Base-by-base conservation (phyloP, 2,888 invertebrate species). In the Panzeria rudis region DNA sequence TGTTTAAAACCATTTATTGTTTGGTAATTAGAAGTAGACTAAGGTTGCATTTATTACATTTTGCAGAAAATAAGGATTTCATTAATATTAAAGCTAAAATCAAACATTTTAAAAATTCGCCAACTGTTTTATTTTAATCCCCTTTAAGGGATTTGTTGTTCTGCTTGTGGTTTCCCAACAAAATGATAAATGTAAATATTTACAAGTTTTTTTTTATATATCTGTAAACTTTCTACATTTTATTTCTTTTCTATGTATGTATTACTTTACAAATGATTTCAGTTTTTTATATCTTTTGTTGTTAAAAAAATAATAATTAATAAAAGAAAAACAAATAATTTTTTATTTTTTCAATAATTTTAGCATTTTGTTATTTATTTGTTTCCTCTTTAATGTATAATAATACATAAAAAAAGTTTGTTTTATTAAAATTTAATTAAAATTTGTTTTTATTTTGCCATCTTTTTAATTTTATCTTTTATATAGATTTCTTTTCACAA, bases 181-280 rank as follows among this genome's bases (percentile, higher is more conserved):
- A 54, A 68, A 35, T 73, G 61, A 87, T 88, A 86, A 87, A 86
- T 88, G 88, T 89, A 87, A 87, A 80, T 90, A 89, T 91, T 88
- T 91, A 90, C 90, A 90, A 87, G 72, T 17, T n/a, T 1, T 13
- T 54, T 47, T 56, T 38, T 50, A 2, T 87, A 84, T 82, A 8
- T 13, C 32, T 8, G 20, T 50, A 77, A 85, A 78, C 25, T 79
- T 83, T 79, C 59, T 83, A 76, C 79, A 64, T 52, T 71, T 72
- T 68, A 25, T 79, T 83, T 69, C 50, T 62, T 72, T 2, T 56
- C 59, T 59, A 80, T 81, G 68, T 83, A 81, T 75, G 83, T 66
- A 44, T 79, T 80, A 84, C 71, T 84, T 75, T 38, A 6, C 72
- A 56, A 52, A 71, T 76, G 38, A 71, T 61, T 83, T 75, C 73